These are phyloP conservation scores for Aethes cnicana DNA, from an alignment of 2,888 invertebrate genomes.

Conservation along the genomic window DNA sequence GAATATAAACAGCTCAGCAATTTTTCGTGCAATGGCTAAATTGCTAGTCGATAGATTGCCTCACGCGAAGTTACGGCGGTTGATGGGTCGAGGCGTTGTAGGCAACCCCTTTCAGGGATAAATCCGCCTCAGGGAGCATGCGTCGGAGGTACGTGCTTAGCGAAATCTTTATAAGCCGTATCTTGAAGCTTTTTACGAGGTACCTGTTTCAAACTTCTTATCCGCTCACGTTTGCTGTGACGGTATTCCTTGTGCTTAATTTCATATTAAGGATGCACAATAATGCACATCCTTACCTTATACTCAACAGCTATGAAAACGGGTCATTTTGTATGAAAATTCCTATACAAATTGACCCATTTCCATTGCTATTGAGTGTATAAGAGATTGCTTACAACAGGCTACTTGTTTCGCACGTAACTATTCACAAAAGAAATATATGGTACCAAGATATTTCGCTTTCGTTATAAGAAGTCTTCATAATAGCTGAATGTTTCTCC, in stretches of 20 bases:
- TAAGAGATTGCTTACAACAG: too few relatives aligned
- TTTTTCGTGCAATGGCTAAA: slow-evolving; percentile 36
- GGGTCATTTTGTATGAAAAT: too few relatives aligned
- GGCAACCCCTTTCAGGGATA: slow-evolving; percentile 42
- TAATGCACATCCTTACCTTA: too few relatives aligned
- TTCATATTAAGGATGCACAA: too few relatives aligned
- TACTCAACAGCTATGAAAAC: too few relatives aligned
- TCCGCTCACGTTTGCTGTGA: slow-evolving; percentile 6
- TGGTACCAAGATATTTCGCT: not conserved
- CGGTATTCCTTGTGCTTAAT: not conserved
- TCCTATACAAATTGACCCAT: too few relatives aligned
- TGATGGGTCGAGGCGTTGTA: slow-evolving; percentile 15
- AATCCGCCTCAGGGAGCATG: slow-evolving; percentile 40
- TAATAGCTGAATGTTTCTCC: slow-evolving; percentile 8
- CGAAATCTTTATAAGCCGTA: slow-evolving; percentile 44
- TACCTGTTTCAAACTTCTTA: slow-evolving; percentile 21
- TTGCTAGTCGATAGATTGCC: slow-evolving; percentile 46
- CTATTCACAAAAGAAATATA: too few relatives aligned
- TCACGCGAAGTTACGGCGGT: slow-evolving; percentile 42
- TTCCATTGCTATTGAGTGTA: too few relatives aligned
- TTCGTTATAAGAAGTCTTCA: not conserved
- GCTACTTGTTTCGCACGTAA: too few relatives aligned
- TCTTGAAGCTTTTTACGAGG: slow-evolving; percentile 36
- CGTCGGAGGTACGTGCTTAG: slow-evolving; percentile 38
- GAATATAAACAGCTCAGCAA: slow-evolving; percentile 15